phyloP scores from a whole-genome alignment of 2,113 vertebrate genomes.

The Nasalis larvatus region DNA sequence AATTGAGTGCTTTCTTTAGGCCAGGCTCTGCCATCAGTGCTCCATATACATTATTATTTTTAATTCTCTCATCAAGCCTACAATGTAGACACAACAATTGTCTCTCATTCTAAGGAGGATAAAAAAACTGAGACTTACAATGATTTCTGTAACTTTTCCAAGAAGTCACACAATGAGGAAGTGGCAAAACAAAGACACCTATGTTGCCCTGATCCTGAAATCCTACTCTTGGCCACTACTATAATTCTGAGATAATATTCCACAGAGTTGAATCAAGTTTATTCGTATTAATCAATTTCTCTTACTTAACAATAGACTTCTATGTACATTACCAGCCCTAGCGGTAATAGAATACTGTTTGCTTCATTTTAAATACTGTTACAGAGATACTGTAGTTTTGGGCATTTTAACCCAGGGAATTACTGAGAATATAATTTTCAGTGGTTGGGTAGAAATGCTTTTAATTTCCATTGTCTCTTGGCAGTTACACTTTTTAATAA shows the following conservation, averaged over 20 bases:
- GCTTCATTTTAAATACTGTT: slow-evolving; percentile 46
- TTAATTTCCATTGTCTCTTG: slow-evolving; percentile 81
- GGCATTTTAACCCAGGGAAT: slow-evolving; percentile 52
- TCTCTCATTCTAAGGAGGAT: background rate
- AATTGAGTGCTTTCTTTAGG: background rate
- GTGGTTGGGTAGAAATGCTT: slow-evolving; percentile 75
- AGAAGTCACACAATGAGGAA: background rate
- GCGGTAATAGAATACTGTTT: background rate
- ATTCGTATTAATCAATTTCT: background rate
- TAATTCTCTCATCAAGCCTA: background rate
- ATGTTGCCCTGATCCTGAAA: background rate
- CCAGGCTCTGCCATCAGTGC: background rate
- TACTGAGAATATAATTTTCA: slow-evolving; percentile 76
- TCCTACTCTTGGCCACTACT: background rate
- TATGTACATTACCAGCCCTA: background rate
- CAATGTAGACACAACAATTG: background rate
- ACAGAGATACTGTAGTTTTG: background rate
- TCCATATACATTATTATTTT: background rate
- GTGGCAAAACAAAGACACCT: background rate
- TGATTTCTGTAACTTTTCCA: background rate
- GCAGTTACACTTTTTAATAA: slow-evolving; percentile 77
- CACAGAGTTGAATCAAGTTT: background rate
- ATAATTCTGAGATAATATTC: background rate
- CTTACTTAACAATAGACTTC: background rate
- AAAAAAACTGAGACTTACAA: background rate